Conservation (phyloP, 2,888 invertebrate genomes). For the Rhamnusium bicolor region DNA sequence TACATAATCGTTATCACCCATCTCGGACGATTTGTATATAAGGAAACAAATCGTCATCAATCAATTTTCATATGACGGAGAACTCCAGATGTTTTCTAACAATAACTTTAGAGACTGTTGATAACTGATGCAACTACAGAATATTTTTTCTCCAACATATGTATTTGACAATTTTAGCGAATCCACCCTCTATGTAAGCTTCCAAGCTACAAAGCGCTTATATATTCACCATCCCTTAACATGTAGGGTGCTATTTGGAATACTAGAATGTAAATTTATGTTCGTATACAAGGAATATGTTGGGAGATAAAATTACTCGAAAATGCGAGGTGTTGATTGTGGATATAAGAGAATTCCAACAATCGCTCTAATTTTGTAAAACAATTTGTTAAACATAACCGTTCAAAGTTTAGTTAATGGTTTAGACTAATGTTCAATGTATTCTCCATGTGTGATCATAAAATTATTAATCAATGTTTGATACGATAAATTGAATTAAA, state of each 20-base stretch:
- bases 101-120: not conserved
- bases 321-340: slow-evolving; percentile 10
- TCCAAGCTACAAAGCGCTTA: not conserved
- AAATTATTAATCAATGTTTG: no score
- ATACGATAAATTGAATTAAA: no score
- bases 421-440: not conserved
- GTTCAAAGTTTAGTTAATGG: not conserved
- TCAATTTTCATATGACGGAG: not conserved
- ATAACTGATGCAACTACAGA: not conserved
- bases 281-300: slow-evolving; percentile 9
- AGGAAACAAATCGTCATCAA: no score
- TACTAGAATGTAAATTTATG: not conserved
- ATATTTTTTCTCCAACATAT: not conserved
- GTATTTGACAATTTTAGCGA: not conserved
- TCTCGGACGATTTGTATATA: no score
- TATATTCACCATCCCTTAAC: slow-evolving; percentile 5
- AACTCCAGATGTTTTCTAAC: not conserved
- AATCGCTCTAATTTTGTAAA: not conserved
- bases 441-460: no score
- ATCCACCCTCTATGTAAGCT: not conserved
- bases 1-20: no score
- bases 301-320: not conserved
- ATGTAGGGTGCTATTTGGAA: not conserved
- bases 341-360: not conserved
- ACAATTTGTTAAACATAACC: not conserved